Evolutionary conservation across 2,113 vertebrate species (phyloP).

Genomic region (Meleagris gallopavo): DNA sequence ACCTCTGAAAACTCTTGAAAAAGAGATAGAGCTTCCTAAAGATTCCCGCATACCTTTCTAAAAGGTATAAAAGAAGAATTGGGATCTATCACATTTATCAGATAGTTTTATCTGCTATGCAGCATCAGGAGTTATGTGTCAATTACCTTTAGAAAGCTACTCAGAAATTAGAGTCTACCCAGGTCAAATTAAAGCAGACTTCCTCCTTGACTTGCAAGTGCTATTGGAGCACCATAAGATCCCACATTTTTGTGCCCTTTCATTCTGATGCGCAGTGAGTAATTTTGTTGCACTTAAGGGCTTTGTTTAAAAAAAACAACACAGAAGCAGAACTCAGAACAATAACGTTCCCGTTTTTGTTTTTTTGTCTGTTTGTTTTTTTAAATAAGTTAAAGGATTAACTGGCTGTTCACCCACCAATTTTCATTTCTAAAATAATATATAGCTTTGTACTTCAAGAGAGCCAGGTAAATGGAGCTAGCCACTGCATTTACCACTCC

Average conservation of each 20-base stretch:
- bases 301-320: neutral
- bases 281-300: neutral
- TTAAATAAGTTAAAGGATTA: neutral
- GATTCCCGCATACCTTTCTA: neutral
- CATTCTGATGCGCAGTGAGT: neutral
- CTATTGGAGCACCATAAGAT: neutral
- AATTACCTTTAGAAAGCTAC: neutral
- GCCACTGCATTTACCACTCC: neutral
- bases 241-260: neutral
- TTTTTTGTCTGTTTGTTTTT: too few species aligned
- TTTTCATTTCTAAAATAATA: neutral
- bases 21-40: neutral
- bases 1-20: neutral
- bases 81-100: neutral
- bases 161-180: neutral
- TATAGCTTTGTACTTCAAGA: accelerated
- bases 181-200: conserved; percentile 2
- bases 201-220: neutral
- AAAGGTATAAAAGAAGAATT: neutral
- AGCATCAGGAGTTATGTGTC: neutral
- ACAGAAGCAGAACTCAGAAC: neutral
- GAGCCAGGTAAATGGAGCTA: neutral
- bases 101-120: neutral
- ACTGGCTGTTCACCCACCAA: neutral
- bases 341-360: neutral